Percentiles rank a stretch among this genome's conserved stretches.
phyloP scores from a whole-genome alignment of 2,797 vertebrate genomes.

The Notamacropus eugenii region DNA sequence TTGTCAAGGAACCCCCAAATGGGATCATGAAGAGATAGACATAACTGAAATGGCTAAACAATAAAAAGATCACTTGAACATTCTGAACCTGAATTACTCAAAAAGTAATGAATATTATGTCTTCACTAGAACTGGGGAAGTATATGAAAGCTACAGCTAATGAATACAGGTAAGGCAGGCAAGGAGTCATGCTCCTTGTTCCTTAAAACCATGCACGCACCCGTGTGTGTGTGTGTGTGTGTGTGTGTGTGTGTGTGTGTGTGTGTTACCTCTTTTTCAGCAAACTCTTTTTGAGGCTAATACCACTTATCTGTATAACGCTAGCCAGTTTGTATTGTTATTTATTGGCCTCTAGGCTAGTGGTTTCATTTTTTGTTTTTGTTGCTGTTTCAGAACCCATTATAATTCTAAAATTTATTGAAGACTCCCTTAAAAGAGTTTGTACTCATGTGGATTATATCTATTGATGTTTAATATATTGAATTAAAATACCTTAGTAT shows the following conservation, averaged over 20 bases:
- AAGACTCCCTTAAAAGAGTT: background rate
- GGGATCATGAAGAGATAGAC: no score
- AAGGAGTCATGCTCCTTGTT: background rate
- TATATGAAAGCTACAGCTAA: background rate
- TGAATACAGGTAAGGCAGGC: background rate
- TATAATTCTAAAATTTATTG: background rate
- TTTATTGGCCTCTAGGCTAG: background rate
- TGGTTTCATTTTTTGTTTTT: no score
- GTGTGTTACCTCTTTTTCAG: background rate
- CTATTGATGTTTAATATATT: no score
- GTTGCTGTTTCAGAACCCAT: background rate
- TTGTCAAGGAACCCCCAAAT: no score
- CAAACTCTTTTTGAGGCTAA: background rate
- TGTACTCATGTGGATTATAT: no score
- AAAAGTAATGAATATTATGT: background rate
- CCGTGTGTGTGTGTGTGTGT: no score
- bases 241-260: no score
- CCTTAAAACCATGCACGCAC: background rate
- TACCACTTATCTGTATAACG: background rate
- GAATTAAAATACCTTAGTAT: no score
- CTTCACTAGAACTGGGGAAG: background rate
- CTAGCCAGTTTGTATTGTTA: background rate
- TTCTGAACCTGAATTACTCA: background rate
- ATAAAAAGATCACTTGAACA: no score
- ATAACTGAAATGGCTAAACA: no score